Percentiles rank a stretch among this genome's conserved stretches.
These are phyloP conservation scores for Pocillopora damicornis DNA, from an alignment of 64 coral and sea anemone species.

Conservation along the genomic window DNA sequence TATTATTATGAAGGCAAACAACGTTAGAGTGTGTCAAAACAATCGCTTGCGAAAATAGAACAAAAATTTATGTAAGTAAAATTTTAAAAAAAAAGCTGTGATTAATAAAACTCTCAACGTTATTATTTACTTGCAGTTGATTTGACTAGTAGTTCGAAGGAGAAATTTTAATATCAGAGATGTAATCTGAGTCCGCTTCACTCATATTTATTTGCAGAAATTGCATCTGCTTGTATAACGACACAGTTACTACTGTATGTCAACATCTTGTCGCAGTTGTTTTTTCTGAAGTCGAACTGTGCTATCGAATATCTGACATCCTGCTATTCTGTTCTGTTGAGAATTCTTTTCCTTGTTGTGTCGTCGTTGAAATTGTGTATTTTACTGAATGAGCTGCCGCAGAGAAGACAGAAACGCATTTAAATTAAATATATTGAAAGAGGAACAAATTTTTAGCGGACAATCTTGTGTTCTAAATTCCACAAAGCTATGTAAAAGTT, in stretches of 20 bases:
- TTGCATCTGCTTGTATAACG: background rate
- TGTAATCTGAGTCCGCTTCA: background rate
- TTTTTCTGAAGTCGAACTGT: background rate
- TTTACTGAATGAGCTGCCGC: background rate
- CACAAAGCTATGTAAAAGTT: background rate
- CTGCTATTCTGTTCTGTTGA: background rate
- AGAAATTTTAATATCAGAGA: background rate
- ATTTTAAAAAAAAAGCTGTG: no score
- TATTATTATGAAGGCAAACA: no score
- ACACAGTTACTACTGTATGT: background rate
- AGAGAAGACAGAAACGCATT: background rate
- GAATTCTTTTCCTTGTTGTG: background rate
- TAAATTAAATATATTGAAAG: background rate
- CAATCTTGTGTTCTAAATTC: background rate
- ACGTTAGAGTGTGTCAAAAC: no score
- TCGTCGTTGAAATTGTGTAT: background rate
- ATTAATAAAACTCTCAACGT: no score
- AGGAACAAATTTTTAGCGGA: background rate
- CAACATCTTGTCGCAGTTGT: constrained; percentile 5
- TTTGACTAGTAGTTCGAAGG: background rate
- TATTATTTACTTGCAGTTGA: background rate
- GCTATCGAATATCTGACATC: background rate
- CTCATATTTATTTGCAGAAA: background rate
- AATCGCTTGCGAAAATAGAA: no score
- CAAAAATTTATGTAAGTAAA: no score